Base-by-base conservation (phyloP, 2,113 vertebrate species). In the Sprattus sprattus region DNA sequence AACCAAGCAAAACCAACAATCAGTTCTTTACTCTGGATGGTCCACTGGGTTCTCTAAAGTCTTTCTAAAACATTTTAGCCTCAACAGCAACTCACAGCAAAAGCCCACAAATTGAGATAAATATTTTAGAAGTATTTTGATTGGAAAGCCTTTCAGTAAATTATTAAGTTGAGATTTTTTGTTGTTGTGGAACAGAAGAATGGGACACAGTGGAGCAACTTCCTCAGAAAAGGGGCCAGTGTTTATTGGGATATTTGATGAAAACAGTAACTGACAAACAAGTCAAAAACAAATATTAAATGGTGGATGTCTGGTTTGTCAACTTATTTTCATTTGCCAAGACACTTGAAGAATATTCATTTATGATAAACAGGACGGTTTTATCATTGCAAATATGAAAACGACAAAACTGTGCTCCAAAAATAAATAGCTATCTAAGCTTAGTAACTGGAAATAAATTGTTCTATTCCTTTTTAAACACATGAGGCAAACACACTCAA, bases 71-170 rank as follows among this genome's bases (percentile, higher is more conserved):
- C 64, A 13, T 25, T 32, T 67, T 10, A 25, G 64, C 10, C 71
- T 78, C 11, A 78, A 78, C 71, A 78, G 13, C 16, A 18, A 5
- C 71, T 39, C 11, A 78, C 71, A 75, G 28, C 71, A 39, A 16
- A 75, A 28, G 28, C 28, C 28, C 10, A 78, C 71, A 78, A 32
- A 39, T 78, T 39, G 71, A 78, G 71, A 13, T 78, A 78, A 78
- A 78, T 78, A 78, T 78, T 78, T 78, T 32, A 78, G 22, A 39
- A 39, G 71, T 78, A 78, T 28, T 78, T 78, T 78, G 71, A 78
- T 78, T 78, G 71, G 10, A 78, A 78, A 78, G 64, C 10, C 64
- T 28, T 10, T 4, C 28, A 78, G 71, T 78, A 78, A 78, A 78
- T 78, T n/a, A 78, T 78, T 78, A 44, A 78, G 71, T 11, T 6